Evolutionary conservation across 2,113 vertebrate genomes (phyloP).

Genomic region (Aegotheles bennettii): DNA sequence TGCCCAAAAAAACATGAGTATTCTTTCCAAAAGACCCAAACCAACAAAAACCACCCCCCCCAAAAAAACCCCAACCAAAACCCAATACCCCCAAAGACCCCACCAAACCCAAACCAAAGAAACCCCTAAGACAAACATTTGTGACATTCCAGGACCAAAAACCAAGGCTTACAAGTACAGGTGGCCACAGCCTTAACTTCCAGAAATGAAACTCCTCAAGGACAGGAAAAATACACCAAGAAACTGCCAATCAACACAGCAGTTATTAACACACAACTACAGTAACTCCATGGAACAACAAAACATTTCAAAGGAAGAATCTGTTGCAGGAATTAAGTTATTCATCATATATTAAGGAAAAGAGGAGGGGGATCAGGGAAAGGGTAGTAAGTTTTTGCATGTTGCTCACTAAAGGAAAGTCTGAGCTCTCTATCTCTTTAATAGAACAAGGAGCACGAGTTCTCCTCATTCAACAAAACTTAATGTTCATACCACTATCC

Average conservation of each 20-base stretch:
- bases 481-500: not conserved
- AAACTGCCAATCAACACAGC: constrained; percentile 39
- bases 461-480: constrained; percentile 3
- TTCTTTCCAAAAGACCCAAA: not conserved
- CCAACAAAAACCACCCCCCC: not conserved
- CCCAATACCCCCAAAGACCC: not conserved
- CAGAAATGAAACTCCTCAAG: constrained; percentile 21
- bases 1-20: constrained; percentile 6
- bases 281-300: constrained; percentile 20
- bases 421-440: constrained; percentile 24
- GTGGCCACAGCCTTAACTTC: constrained; percentile 40
- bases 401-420: constrained; percentile 5
- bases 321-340: constrained; percentile 30
- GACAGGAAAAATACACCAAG: constrained; percentile 28
- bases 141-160: constrained; percentile 14
- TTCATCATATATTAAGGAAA: constrained; percentile 4
- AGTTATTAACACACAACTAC: constrained; percentile 24
- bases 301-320: constrained; percentile 29
- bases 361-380: not conserved
- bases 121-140: not conserved
- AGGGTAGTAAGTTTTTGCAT: constrained; percentile 4
- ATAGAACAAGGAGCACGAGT: not conserved
- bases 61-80: not conserved
- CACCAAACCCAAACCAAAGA: not conserved
- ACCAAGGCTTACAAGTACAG: constrained; percentile 10